Evolutionary conservation across 2,113 vertebrate species (phyloP).

Genomic region (Alouatta palliata): DNA sequence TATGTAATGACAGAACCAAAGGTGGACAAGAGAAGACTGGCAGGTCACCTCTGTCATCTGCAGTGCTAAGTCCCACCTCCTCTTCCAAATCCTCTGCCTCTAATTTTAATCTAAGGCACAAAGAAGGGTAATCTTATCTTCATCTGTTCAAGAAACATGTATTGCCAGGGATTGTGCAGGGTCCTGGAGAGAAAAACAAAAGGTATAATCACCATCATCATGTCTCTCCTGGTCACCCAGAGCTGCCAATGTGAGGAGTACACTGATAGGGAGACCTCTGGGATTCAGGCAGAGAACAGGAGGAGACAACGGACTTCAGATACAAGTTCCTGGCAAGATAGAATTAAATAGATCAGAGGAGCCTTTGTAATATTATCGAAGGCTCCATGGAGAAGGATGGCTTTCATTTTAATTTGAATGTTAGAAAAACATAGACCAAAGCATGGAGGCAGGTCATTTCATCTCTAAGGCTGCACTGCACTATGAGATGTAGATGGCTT

Average conservation of each 20-base stretch:
- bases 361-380: not conserved
- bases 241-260: not conserved
- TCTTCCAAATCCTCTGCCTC: not conserved
- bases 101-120: not conserved
- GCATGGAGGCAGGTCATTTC: not conserved
- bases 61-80: not conserved
- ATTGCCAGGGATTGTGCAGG: not conserved
- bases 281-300: not conserved
- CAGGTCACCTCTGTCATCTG: not conserved
- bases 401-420: conserved; percentile 40
- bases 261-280: fast-evolving
- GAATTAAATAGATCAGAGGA: not conserved
- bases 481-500: too few species aligned
- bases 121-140: not conserved
- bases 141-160: not conserved
- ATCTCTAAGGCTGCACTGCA: not conserved
- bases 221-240: not conserved
- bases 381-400: not conserved
- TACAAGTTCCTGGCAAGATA: not conserved
- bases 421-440: not conserved
- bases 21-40: not conserved
- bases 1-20: not conserved
- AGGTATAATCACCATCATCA: not conserved
- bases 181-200: not conserved
- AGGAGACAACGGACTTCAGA: not conserved